phyloP scores from a whole-genome alignment of 2,797 vertebrate genomes.

The Menidia menidia region DNA sequence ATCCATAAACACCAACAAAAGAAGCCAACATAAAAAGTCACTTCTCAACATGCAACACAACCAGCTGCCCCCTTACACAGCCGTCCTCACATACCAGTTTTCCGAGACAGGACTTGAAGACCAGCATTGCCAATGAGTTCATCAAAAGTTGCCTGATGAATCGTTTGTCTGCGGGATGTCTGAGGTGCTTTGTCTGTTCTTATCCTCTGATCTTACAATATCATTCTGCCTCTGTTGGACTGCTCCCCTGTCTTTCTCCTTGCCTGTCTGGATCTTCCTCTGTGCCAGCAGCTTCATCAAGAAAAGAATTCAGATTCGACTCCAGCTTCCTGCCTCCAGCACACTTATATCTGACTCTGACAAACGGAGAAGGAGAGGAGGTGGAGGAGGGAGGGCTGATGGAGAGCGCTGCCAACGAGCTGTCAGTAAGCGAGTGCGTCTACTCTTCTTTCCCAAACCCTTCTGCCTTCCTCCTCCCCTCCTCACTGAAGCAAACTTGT shows the following conservation, averaged over 20 bases:
- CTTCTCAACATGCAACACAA: not conserved
- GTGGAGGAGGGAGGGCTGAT: constrained; percentile 34
- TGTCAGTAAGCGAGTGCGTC: constrained; percentile 38
- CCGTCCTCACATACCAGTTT: constrained; percentile 72
- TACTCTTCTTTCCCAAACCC: constrained; percentile 55
- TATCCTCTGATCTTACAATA: constrained; percentile 34
- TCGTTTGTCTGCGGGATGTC: constrained; percentile 14
- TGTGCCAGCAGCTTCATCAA: constrained; percentile 55
- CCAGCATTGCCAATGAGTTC: constrained; percentile 75
- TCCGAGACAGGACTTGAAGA: constrained; percentile 83
- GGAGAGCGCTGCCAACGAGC: constrained; percentile 54
- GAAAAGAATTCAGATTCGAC: constrained; percentile 57
- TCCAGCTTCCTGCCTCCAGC: constrained; percentile 74
- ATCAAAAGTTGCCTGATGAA: constrained; percentile 51
- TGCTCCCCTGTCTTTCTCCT: constrained; percentile 14
- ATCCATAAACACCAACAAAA: not conserved
- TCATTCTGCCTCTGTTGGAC: constrained; percentile 13
- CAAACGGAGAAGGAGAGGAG: constrained; percentile 42
- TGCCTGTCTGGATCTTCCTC: constrained; percentile 24
- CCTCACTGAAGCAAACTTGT: constrained; percentile 53
- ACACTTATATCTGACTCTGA: constrained; percentile 73
- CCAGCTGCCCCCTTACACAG: constrained; percentile 7
- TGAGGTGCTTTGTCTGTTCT: constrained; percentile 34
- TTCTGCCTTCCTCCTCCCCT: constrained; percentile 40
- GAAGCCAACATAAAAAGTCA: not conserved